These are phyloP conservation scores for Labia minor DNA, from an alignment of 2,888 invertebrate species.

Conservation along the genomic window DNA sequence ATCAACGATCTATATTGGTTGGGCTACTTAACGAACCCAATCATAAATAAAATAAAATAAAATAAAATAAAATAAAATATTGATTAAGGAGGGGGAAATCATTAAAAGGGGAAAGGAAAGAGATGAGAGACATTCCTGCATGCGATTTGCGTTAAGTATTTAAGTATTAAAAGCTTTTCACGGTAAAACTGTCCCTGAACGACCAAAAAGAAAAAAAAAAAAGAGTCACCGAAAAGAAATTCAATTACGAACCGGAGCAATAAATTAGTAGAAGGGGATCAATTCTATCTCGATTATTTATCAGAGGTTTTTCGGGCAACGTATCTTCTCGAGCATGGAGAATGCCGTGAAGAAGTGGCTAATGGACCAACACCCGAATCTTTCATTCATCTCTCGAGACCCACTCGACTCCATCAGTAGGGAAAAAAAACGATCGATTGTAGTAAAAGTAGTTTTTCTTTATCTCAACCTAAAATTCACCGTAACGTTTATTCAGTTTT, in stretches of 20 bases:
- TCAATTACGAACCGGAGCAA: constrained; percentile 1
- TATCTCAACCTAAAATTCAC: not conserved
- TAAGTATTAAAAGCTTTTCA: constrained; percentile 13
- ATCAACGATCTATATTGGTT: not conserved
- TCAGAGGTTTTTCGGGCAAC: not conserved
- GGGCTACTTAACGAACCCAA: not conserved
- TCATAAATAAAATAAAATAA: too few species aligned
- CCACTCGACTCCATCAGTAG: not conserved
- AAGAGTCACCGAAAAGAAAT: constrained; percentile 1
- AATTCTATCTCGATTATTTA: not conserved
- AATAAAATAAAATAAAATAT: too few species aligned
- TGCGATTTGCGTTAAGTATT: not conserved
- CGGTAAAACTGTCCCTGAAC: not conserved
- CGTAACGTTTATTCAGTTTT: not conserved
- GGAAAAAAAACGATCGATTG: not conserved
- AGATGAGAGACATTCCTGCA: constrained; percentile 4
- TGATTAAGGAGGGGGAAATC: too few species aligned
- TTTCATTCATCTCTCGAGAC: constrained; percentile 1
- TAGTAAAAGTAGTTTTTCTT: not conserved
- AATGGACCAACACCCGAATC: constrained; percentile 13
- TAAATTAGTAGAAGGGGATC: constrained; percentile 2
- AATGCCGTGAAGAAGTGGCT: constrained; percentile 13
- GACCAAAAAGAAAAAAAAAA: not conserved
- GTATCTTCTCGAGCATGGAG: not conserved
- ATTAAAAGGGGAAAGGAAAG: not conserved